Conservation (phyloP, 2,797 vertebrate genomes). For the Muscicapa comitata region DNA sequence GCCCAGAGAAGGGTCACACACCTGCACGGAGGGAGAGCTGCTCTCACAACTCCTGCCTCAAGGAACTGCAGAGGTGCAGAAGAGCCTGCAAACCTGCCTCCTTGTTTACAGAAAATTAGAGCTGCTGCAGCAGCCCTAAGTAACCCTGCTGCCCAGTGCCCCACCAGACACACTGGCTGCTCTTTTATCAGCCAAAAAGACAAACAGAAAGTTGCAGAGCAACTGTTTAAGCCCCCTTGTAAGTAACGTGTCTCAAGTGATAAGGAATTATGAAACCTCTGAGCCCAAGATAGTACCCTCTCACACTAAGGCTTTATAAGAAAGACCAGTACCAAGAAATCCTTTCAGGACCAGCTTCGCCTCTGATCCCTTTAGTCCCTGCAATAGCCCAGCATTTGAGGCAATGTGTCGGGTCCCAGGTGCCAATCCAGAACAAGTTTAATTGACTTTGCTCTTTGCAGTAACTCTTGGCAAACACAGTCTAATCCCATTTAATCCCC, state of each 20-base stretch:
- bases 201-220: background rate
- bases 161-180: background rate
- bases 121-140: conserved; percentile 43
- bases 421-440: background rate
- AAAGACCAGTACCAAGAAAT: background rate
- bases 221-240: background rate
- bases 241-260: background rate
- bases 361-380: background rate
- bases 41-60: background rate
- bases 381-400: background rate
- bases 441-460: background rate
- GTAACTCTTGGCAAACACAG: background rate
- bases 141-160: conserved; percentile 8
- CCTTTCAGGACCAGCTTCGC: background rate
- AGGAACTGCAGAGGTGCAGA: conserved; percentile 3
- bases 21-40: background rate
- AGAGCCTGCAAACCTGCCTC: background rate
- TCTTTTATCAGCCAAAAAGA: conserved; percentile 22
- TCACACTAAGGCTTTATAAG: background rate
- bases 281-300: background rate
- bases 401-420: background rate
- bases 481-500: background rate
- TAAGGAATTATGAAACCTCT: background rate
- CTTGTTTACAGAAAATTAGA: conserved; percentile 27
- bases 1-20: background rate